These are phyloP conservation scores for Cheilosia scutellata DNA, from an alignment of 2,888 invertebrate genomes.

Conservation along the genomic window DNA sequence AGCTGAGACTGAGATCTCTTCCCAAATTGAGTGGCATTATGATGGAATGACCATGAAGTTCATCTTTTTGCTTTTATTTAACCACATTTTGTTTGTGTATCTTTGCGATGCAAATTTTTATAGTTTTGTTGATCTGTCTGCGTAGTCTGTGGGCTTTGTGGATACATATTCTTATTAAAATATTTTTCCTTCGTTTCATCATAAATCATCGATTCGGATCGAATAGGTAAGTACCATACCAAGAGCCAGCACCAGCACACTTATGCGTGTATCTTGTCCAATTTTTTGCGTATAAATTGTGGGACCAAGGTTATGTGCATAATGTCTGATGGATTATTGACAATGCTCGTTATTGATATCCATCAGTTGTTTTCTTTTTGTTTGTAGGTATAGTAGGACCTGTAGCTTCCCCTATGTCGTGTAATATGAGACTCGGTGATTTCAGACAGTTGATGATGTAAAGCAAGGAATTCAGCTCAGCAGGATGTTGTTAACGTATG, in stretches of 20 bases:
- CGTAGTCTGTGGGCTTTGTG: slow-evolving; percentile 3
- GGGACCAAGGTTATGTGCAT: slow-evolving; percentile 69
- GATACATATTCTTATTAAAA: slow-evolving; percentile 59
- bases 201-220: slow-evolving; percentile 63
- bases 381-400: background rate
- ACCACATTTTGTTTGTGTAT: slow-evolving; percentile 38
- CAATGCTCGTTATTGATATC: slow-evolving; percentile 65
- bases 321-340: slow-evolving; percentile 69
- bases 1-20: slow-evolving; percentile 26
- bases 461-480: slow-evolving; percentile 51
- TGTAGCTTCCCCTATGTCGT: background rate
- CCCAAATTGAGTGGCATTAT: slow-evolving; percentile 72
- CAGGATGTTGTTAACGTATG: slow-evolving; percentile 67
- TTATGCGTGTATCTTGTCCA: slow-evolving; percentile 32
- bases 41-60: slow-evolving; percentile 74
- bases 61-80: slow-evolving; percentile 51
- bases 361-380: slow-evolving; percentile 15
- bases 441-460: slow-evolving; percentile 24
- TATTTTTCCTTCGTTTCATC: slow-evolving; percentile 52
- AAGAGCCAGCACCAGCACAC: slow-evolving; percentile 23
- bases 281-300: slow-evolving; percentile 42
- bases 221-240: slow-evolving; percentile 11
- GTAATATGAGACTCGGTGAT: background rate
- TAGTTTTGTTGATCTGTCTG: slow-evolving; percentile 43
- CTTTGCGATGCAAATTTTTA: slow-evolving; percentile 72